A percentile compares a stretch with the other conserved stretches of the same genome.
These are phyloP conservation scores for Pogonophryne albipinna DNA, from an alignment of 2,797 vertebrate genomes.

Conservation along the genomic window DNA sequence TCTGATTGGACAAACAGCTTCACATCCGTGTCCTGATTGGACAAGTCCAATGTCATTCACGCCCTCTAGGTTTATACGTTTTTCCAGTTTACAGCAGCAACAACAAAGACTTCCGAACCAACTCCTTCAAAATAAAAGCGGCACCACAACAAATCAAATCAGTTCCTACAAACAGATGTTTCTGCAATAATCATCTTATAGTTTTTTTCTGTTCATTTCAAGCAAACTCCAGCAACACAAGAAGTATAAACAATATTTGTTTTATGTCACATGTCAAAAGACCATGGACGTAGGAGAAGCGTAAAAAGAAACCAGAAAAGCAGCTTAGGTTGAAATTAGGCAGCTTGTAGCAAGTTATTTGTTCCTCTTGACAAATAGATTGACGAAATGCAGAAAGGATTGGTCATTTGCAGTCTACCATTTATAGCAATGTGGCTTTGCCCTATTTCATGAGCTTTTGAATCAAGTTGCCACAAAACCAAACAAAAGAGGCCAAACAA, in stretches of 20 bases:
- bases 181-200: background rate
- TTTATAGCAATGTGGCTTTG: background rate
- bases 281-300: too few relatives aligned
- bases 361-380: background rate
- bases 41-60: conserved; percentile 24
- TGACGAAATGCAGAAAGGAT: background rate
- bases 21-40: too few relatives aligned
- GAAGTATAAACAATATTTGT: too few relatives aligned
- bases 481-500: background rate
- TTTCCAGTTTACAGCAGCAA: fast-evolving
- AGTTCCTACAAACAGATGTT: background rate
- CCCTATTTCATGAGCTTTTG: background rate
- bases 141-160: background rate
- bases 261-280: too few relatives aligned
- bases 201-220: too few relatives aligned
- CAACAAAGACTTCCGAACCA: fast-evolving
- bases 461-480: background rate
- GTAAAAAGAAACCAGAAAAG: too few relatives aligned
- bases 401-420: background rate
- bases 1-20: conserved; percentile 42
- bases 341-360: background rate
- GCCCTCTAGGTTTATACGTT: background rate
- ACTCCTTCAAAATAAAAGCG: conserved; percentile 57
- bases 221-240: too few relatives aligned
- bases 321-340: too few relatives aligned